Evolutionary conservation across 2,113 vertebrate genomes (phyloP), one percentile per base, ranked within the genome.

Genomic region (Hirundichthys speculiger): DNA sequence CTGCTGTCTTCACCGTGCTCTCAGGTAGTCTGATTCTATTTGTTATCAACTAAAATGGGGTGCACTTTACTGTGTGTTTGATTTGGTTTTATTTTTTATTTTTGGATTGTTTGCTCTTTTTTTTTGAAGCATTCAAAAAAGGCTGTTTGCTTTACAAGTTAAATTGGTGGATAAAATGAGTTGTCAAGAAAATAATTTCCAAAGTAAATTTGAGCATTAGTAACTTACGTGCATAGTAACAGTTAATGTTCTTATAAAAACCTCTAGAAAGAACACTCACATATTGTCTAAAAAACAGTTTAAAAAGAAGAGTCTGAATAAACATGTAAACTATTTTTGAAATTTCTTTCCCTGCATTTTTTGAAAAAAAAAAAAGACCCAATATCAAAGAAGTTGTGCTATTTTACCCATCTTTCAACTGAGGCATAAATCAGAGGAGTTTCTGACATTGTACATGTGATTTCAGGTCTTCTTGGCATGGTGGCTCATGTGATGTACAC

Each of bases 1-100:
- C 96, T 2, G 96, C 96, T 0, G 93, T 98, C 89, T 98, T 98
- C 95, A 98, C 96, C 38, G 96, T 98, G 71, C 94, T 98, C 58
- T 98, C 96, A 93, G 96, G 96, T 98, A 30, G 5, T 12, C 4
- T 14, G 0, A 10, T 6, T 53, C 30, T 16, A 20, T 22, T 54
- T 24, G 0, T 39, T 14, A 13, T 16, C 0, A 47, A n/a, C 6
- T 18, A 0, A n/a, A 55, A 75, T 24, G 13, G 6, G 22, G 30
- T 21, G 5, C 27, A 2, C 5, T 1, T 4, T 6, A 46, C 6
- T 34, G 30, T 34, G 30, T 34, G 30, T 49, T 67, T 18, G 0
- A 46, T 13, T 0, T 43, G 25, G n/a, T n/a, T n/a, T n/a, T n/a
- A n/a, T 7, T 30, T 40, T 12, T 0, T 10, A 8, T 42, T 22